A percentile compares a stretch with the other conserved stretches of the same genome.
phyloP scores from a whole-genome alignment of 2,797 vertebrate genomes.

The Bovichtus variegatus region DNA sequence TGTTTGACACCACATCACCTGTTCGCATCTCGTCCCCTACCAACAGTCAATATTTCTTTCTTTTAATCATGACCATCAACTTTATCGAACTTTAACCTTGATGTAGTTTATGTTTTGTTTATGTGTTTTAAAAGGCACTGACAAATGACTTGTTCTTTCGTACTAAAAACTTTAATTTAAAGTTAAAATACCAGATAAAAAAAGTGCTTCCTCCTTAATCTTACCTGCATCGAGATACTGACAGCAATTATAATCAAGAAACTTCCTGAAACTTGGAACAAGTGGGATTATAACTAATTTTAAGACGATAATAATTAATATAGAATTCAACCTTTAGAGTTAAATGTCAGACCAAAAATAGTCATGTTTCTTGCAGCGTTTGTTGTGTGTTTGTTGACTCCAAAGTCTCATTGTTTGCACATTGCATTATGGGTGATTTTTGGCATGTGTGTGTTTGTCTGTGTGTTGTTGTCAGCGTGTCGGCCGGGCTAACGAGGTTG shows the following conservation, averaged over 20 bases:
- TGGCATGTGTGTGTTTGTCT: slow-evolving; percentile 8
- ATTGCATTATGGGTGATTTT: slow-evolving; percentile 24
- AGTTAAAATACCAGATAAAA: too few species aligned
- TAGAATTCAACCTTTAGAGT: not conserved
- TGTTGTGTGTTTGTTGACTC: not conserved
- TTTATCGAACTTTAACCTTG: too few species aligned
- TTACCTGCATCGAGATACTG: not conserved
- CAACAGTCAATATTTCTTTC: not conserved
- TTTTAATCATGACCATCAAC: too few species aligned
- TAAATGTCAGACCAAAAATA: not conserved
- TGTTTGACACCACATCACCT: not conserved
- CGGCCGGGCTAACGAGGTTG: slow-evolving; percentile 32
- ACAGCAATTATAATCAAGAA: not conserved
- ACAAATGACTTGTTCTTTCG: too few species aligned
- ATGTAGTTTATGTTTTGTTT: too few species aligned
- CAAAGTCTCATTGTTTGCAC: slow-evolving; percentile 7
- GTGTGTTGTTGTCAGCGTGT: slow-evolving; percentile 13
- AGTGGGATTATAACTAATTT: not conserved
- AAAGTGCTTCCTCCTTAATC: not conserved
- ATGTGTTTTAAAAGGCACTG: too few species aligned
- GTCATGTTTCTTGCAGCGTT: slow-evolving; percentile 3
- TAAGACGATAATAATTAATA: not conserved
- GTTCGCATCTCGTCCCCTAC: not conserved
- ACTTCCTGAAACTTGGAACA: not conserved
- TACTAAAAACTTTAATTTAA: too few species aligned